Percentiles rank a stretch among this genome's conserved stretches.
Conservation (phyloP, 2,888 invertebrate species). For the Ormyrus thymus region DNA sequence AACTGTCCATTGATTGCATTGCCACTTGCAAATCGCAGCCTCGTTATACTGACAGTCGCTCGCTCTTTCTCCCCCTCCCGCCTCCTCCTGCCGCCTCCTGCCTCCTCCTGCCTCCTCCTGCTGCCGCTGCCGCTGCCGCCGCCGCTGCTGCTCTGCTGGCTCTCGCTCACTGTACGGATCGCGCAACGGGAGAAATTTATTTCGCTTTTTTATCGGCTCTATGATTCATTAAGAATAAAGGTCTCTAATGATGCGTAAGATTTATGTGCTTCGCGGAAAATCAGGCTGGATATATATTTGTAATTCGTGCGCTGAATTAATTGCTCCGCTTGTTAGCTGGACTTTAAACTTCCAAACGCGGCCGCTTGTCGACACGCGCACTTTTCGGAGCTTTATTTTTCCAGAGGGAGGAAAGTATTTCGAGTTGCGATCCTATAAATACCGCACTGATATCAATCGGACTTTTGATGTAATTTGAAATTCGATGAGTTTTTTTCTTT, state of each 20-base stretch:
- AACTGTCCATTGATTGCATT: conserved; percentile 57
- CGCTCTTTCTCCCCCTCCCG: conserved; percentile 19
- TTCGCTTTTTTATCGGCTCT: conserved; percentile 37
- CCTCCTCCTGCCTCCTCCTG: not conserved
- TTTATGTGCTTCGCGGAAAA: conserved; percentile 48
- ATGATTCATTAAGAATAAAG: conserved; percentile 54
- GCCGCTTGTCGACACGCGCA: too few relatives aligned
- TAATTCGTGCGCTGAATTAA: conserved; percentile 47
- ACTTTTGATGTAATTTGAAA: too few relatives aligned
- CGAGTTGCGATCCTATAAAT: too few relatives aligned
- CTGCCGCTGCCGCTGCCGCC: not conserved
- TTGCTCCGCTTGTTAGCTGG: conserved; percentile 33
- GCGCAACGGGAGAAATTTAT: conserved; percentile 32
- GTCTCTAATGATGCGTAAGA: conserved; percentile 52
- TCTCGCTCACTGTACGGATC: not conserved
- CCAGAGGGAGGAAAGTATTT: too few relatives aligned
- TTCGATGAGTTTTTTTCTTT: too few relatives aligned
- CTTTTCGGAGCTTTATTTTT: too few relatives aligned
- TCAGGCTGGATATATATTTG: conserved; percentile 32
- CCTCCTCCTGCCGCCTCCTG: not conserved
- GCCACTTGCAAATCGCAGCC: conserved; percentile 55
- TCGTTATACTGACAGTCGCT: conserved; percentile 48
- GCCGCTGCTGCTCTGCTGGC: not conserved
- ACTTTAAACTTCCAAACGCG: too few relatives aligned
- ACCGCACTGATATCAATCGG: too few relatives aligned